A percentile compares a stretch with the other conserved stretches of the same genome.
These are phyloP conservation scores for Podarcis siculus DNA, from an alignment of 2,797 vertebrate genomes.

Conservation along the genomic window DNA sequence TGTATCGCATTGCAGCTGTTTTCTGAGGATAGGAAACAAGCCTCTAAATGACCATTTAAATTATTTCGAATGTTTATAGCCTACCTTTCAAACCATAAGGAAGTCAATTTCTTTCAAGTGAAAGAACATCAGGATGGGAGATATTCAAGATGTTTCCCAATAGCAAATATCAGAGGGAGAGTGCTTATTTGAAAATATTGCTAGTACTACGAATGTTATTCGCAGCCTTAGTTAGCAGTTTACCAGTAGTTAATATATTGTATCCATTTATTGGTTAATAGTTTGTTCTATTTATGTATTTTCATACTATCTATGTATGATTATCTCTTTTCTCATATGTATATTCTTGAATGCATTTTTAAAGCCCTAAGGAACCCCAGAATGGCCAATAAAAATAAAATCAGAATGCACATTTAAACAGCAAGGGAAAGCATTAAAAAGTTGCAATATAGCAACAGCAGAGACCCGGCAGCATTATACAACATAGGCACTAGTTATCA, in stretches of 20 bases:
- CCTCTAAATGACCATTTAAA: neutral
- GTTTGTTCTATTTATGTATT: neutral
- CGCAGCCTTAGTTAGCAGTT: too few species aligned
- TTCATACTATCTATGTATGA: neutral
- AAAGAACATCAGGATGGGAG: too few species aligned
- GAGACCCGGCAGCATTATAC: neutral
- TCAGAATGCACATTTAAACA: neutral
- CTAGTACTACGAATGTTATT: too few species aligned
- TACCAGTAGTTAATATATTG: neutral
- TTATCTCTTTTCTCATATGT: neutral
- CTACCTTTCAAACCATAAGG: too few species aligned
- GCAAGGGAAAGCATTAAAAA: neutral
- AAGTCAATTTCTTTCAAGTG: too few species aligned
- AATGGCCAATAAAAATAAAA: neutral
- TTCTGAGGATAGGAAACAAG: neutral
- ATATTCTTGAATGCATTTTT: neutral
- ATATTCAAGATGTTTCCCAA: too few species aligned
- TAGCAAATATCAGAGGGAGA: too few species aligned
- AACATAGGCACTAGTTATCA: neutral
- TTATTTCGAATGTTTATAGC: too few species aligned
- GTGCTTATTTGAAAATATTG: too few species aligned
- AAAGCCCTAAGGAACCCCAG: neutral
- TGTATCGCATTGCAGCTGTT: neutral
- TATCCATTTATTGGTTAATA: neutral
- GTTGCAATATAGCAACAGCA: neutral